These are phyloP conservation scores for Gymnarchus niloticus DNA, from an alignment of 2,113 vertebrate species.

Conservation along the genomic window DNA sequence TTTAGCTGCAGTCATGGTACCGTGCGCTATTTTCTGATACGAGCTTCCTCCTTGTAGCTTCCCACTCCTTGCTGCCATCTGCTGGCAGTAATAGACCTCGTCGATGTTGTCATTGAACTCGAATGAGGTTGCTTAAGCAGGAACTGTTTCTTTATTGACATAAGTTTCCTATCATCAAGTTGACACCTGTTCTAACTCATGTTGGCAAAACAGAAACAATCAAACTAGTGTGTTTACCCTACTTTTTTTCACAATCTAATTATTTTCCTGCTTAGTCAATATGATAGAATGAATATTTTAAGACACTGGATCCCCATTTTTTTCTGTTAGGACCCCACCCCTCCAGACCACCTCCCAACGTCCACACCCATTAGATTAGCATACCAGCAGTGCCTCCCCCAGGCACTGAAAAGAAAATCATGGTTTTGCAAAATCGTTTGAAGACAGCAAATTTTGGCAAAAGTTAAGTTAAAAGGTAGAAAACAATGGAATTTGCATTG, in stretches of 20 bases:
- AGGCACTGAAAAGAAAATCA: too few relatives aligned
- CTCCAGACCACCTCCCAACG: too few relatives aligned
- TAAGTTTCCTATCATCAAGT: too few relatives aligned
- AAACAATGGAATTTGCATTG: not conserved
- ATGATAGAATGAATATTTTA: not conserved
- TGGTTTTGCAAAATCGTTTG: not conserved
- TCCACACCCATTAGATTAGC: too few relatives aligned
- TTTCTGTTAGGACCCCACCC: too few relatives aligned
- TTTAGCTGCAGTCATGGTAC: not conserved
- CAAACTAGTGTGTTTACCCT: too few relatives aligned
- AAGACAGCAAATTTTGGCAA: not conserved
- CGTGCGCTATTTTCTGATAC: not conserved
- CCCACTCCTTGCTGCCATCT: conserved; percentile 1
- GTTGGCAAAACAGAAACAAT: too few relatives aligned
- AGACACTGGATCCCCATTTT: too few relatives aligned
- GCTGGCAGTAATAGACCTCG: not conserved
- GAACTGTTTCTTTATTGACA: not conserved
- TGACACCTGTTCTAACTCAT: not conserved
- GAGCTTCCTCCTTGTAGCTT: not conserved
- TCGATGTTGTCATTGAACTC: too few relatives aligned
- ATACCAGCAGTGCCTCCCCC: too few relatives aligned
- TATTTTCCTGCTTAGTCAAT: not conserved
- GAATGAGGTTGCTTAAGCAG: too few relatives aligned
- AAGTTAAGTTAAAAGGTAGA: not conserved
- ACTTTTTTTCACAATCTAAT: not conserved